phyloP scores from a whole-genome alignment of 2,888 invertebrate species.

The Dicycla oo region DNA sequence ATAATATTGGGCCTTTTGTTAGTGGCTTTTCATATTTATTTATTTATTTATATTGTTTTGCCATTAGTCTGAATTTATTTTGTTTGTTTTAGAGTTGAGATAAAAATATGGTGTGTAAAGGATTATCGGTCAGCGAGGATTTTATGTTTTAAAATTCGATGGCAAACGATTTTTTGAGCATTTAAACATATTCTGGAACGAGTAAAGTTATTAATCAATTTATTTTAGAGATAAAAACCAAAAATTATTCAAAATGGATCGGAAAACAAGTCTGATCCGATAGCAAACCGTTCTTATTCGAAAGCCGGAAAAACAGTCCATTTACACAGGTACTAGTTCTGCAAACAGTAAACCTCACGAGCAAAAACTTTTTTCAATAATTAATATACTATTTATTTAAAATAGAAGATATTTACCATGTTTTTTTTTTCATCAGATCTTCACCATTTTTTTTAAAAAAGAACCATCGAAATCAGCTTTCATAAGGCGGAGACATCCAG shows the following conservation, averaged over 20 bases:
- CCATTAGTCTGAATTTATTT: slow-evolving; percentile 37
- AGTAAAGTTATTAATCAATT: slow-evolving; percentile 6
- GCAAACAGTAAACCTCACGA: too few relatives aligned
- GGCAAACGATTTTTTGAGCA: not conserved
- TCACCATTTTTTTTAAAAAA: too few relatives aligned
- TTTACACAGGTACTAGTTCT: too few relatives aligned
- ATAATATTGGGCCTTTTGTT: slow-evolving; percentile 64
- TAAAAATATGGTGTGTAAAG: slow-evolving; percentile 25
- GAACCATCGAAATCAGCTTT: too few relatives aligned
- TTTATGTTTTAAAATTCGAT: slow-evolving; percentile 5
- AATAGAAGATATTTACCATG: too few relatives aligned
- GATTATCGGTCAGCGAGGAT: not conserved
- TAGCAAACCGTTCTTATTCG: not conserved
- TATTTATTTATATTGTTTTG: too few relatives aligned
- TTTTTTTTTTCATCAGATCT: too few relatives aligned
- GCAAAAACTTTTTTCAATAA: too few relatives aligned
- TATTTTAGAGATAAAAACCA: not conserved
- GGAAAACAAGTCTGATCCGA: not conserved
- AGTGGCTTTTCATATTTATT: slow-evolving; percentile 39
- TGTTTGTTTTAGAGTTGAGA: slow-evolving; percentile 5
- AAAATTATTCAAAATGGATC: too few relatives aligned
- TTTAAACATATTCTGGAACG: not conserved
- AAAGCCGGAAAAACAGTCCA: not conserved
- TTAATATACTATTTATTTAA: too few relatives aligned
- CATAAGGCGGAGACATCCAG: too few relatives aligned